A percentile compares a stretch with the other conserved stretches of the same genome.
phyloP scores from a whole-genome alignment of 2,113 vertebrate species.

The Cyprinodon brontotheroides region DNA sequence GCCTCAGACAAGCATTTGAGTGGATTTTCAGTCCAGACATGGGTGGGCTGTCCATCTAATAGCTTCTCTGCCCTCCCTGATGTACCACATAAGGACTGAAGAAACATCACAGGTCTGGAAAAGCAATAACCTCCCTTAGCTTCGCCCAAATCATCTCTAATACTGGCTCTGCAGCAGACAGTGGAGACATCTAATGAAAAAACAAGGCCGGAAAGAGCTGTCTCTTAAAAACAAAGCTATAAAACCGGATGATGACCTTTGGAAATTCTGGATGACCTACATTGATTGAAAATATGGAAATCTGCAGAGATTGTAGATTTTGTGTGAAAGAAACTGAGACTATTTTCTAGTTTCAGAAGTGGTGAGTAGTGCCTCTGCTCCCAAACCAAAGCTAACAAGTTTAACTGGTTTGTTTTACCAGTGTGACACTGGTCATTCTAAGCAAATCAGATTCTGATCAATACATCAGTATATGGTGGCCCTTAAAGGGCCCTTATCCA shows the following conservation, averaged over 20 bases:
- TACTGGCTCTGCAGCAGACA: conserved; percentile 15
- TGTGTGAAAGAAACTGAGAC: too few species aligned
- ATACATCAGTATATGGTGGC: too few species aligned
- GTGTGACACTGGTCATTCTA: too few species aligned
- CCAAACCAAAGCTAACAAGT: too few species aligned
- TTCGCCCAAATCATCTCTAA: conserved; percentile 36
- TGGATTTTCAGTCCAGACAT: conserved; percentile 41
- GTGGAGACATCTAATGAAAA: conserved; percentile 1
- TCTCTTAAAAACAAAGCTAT: conserved; percentile 22
- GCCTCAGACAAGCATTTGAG: conserved; percentile 38
- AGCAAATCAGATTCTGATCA: too few species aligned
- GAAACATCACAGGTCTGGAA: conserved; percentile 42
- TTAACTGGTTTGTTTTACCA: too few species aligned
- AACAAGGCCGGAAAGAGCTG: not conserved
- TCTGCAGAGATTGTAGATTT: not conserved
- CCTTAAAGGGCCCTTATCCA: too few species aligned
- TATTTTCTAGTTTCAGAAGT: too few species aligned
- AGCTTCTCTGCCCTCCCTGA: conserved; percentile 32
- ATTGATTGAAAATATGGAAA: conserved; percentile 17
- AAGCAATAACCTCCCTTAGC: conserved; percentile 43
- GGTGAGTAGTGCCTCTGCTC: too few species aligned
- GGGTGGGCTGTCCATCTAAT: conserved; percentile 37
- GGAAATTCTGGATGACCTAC: too few species aligned
- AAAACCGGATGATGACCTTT: not conserved
- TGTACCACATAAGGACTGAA: conserved; percentile 34